A percentile compares a stretch with the other conserved stretches of the same genome.
Evolutionary conservation across 2,113 vertebrate genomes (phyloP).

Genomic region (Axis porcinus): DNA sequence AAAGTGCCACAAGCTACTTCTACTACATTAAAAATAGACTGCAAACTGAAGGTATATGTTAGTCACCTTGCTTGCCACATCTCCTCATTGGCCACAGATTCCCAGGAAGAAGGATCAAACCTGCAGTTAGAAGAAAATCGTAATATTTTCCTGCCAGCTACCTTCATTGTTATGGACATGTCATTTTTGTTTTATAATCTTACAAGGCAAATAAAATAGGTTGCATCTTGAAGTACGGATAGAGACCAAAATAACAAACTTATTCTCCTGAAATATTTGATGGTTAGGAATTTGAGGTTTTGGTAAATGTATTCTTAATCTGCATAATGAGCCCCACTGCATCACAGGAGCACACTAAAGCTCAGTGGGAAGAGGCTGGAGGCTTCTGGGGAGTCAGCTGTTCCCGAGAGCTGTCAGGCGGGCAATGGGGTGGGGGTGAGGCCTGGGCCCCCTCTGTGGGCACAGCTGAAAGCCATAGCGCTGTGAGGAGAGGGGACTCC

Average conservation of each 20-base stretch:
- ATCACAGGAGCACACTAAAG: neutral
- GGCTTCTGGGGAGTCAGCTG: neutral
- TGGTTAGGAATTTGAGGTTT: neutral
- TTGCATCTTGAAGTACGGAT: neutral
- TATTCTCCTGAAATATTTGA: neutral
- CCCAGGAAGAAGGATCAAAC: slow-evolving; percentile 93
- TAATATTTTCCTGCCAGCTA: neutral
- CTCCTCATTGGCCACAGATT: slow-evolving; percentile 96
- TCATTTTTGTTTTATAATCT: neutral
- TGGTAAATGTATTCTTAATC: neutral
- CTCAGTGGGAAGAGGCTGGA: neutral
- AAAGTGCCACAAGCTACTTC: neutral
- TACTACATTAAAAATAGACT: neutral
- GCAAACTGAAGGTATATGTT: neutral
- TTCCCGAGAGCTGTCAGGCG: neutral
- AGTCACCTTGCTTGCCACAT: slow-evolving; percentile 99
- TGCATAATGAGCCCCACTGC: neutral
- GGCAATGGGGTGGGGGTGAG: neutral
- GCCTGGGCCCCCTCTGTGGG: neutral
- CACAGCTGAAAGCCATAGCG: neutral
- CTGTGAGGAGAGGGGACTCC: neutral
- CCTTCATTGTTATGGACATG: neutral
- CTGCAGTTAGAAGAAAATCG: slow-evolving; percentile 75
- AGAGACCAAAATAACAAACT: neutral
- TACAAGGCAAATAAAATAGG: neutral